These are phyloP conservation scores for Psophia crepitans DNA, from an alignment of 2,113 vertebrate species.

Conservation along the genomic window DNA sequence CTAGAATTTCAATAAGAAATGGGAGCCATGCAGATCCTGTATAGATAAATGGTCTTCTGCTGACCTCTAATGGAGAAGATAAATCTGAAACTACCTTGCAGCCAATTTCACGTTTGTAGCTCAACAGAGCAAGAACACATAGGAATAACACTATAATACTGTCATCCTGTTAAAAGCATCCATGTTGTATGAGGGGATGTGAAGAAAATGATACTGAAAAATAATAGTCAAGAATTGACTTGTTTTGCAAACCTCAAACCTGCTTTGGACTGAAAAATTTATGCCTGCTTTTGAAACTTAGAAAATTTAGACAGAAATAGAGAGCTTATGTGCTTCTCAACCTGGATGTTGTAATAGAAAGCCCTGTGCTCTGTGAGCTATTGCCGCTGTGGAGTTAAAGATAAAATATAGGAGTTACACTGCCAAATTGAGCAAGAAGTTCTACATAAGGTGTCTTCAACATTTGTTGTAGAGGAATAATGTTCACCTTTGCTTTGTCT, in stretches of 20 bases:
- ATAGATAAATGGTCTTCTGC: slow-evolving; percentile 10
- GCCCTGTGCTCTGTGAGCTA: background rate
- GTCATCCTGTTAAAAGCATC: background rate
- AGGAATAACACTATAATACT: background rate
- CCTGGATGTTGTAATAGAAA: background rate
- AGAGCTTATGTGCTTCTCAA: background rate
- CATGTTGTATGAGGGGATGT: background rate
- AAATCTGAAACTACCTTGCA: background rate
- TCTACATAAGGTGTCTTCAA: background rate
- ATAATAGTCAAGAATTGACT: background rate
- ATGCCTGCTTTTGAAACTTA: background rate
- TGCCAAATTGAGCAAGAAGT: background rate
- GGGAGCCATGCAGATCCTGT: background rate
- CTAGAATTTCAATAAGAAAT: background rate
- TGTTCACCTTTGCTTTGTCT: background rate
- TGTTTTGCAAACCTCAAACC: background rate
- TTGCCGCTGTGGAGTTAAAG: background rate
- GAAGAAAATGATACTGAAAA: background rate
- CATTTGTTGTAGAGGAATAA: background rate
- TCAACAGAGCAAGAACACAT: background rate
- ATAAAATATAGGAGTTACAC: background rate
- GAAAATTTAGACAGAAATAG: background rate
- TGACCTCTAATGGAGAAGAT: slow-evolving; percentile 58
- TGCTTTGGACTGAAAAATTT: background rate
- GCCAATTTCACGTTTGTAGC: background rate